These are phyloP conservation scores for Myocastor coypus DNA, from an alignment of 2,113 vertebrate species.

Conservation along the genomic window DNA sequence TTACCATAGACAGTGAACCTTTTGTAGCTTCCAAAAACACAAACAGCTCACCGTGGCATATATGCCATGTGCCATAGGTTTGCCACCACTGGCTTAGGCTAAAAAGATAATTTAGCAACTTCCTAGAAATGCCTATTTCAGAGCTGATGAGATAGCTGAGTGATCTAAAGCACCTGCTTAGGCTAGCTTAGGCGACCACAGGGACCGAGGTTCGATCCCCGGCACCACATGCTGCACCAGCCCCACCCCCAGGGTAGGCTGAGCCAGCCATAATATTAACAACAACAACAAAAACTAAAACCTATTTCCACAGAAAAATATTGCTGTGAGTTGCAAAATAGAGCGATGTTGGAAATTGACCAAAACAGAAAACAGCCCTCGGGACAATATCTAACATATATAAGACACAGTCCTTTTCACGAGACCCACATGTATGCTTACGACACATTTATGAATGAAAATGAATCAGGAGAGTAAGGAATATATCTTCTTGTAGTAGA, in stretches of 20 bases:
- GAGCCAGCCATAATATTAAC: no score
- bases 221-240: no score
- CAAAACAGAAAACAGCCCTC: neutral
- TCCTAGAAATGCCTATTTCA: neutral
- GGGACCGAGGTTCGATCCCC: no score
- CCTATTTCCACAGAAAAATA: conserved; percentile 27
- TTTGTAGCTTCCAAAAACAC: neutral
- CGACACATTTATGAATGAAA: conserved; percentile 45
- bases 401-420: neutral
- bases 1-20: neutral
- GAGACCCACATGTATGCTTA: conserved; percentile 9
- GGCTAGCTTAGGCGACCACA: no score
- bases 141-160: no score
- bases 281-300: no score
- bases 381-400: neutral
- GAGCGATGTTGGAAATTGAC: neutral
- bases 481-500: neutral
- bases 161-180: no score
- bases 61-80: neutral
- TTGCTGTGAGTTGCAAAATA: neutral
- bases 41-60: neutral
- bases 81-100: neutral
- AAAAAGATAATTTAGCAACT: conserved; percentile 37
- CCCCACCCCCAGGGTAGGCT: no score
- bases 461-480: conserved; percentile 6